Base-by-base conservation (phyloP, 2,888 invertebrate species). In the Drosophila antonietae region DNA sequence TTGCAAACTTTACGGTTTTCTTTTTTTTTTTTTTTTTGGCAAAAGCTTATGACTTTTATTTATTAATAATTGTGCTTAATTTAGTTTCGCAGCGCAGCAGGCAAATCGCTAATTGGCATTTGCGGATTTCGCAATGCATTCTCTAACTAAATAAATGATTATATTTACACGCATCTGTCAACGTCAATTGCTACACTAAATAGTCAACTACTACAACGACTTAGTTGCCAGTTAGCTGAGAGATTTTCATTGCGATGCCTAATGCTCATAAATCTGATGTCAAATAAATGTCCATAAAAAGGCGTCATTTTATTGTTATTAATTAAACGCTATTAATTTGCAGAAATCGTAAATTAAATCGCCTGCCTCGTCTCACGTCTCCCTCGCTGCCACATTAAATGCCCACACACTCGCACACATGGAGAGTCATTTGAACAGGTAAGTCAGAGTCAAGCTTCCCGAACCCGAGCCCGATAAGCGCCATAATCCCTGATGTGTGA, bases 291-390 rank as follows among this genome's bases (percentile, higher is more conserved):
- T 77, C 80, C 80, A 86, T 83, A 83, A 89, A 80, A 73, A 89
- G 88, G 88, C 88, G 88, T 88, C 89, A 88, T 83, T 89, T 89
- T 89, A 89, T 89, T 90, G 86, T 89, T 89, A 89, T 89, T 89
- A 89, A 89, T 89, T 89, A 90, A 89, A 82, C 62, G 89, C 89
- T 86, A 89, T 89, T 89, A 89, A 89, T 89, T 90, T 90, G 81
- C 88, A 84, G 88, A 84, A 85, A 89, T 90, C 90, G 83, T 89
- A 89, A 89, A 89, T 90, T 86, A 90, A 89, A 89, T 88, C 86
- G 28, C 80, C 67, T 67, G 73, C 53, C 61, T 75, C 64, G 61
- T 44, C 52, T 49, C 41, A 43, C 49, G 35, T 67, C 77, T 68
- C 64, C 64, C 77, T 67, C 64, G 65, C 76, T 75, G 33, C 58